Percentiles rank a stretch among this genome's conserved stretches.
These are phyloP conservation scores for Listronotus bonariensis DNA, from an alignment of 1,140 invertebrate species.

Conservation along the genomic window DNA sequence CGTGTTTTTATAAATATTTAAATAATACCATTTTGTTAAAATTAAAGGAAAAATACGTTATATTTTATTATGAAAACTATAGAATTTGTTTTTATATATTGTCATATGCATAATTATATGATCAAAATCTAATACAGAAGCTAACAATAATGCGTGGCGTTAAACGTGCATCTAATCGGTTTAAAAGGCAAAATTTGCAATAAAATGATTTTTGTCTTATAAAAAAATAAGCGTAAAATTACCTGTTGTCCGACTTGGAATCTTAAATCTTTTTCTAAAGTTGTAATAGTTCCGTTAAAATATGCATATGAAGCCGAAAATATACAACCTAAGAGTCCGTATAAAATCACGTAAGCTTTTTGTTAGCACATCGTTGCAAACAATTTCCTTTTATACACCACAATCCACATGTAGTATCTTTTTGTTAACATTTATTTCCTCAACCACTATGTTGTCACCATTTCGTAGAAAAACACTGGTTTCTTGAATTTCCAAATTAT, in stretches of 20 bases:
- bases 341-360: conserved; percentile 74
- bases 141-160: no score
- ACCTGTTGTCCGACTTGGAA: conserved; percentile 76
- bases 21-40: no score
- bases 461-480: conserved; percentile 4
- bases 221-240: no score
- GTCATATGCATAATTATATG: no score
- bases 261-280: conserved; percentile 79
- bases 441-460: conserved; percentile 5
- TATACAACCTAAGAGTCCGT: conserved; percentile 73
- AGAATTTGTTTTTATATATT: no score
- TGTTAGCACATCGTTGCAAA: conserved; percentile 73
- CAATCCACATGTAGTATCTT: conserved; percentile 68
- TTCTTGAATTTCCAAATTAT: conserved; percentile 1
- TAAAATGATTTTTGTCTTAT: no score
- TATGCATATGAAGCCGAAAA: conserved; percentile 78
- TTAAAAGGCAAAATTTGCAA: no score
- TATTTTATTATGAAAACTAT: no score
- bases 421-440: conserved; percentile 12
- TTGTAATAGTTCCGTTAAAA: conserved; percentile 77
- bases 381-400: conserved; percentile 63
- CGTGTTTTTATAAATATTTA: no score
- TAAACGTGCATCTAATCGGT: no score
- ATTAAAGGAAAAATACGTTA: no score
- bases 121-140: no score